These are phyloP conservation scores for Nanorana parkeri DNA, from an alignment of 2,113 vertebrate species.

Conservation along the genomic window DNA sequence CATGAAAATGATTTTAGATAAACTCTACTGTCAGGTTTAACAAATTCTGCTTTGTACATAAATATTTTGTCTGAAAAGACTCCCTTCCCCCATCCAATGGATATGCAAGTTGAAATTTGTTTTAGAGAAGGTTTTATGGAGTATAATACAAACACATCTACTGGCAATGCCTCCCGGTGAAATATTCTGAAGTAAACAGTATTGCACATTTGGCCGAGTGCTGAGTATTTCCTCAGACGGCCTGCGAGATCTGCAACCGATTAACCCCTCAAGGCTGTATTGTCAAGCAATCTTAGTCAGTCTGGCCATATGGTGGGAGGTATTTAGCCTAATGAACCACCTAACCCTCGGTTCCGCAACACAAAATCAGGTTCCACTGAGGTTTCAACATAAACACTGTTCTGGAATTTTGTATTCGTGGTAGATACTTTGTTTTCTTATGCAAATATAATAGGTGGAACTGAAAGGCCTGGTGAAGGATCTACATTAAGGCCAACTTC, in stretches of 20 bases:
- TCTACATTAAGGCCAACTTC: too few species aligned
- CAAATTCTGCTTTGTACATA: too few species aligned
- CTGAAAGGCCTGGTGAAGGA: too few species aligned
- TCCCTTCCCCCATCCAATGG: too few species aligned
- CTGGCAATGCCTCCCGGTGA: too few species aligned
- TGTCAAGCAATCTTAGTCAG: neutral
- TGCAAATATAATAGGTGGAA: neutral
- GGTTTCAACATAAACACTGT: neutral
- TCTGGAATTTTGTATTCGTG: neutral
- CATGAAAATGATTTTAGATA: too few species aligned
- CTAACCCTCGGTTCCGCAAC: neutral
- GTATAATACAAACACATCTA: too few species aligned
- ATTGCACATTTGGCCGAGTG: neutral
- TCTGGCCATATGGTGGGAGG: constrained; percentile 36
- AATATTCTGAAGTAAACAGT: neutral
- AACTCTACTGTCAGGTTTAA: too few species aligned
- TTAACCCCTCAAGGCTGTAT: constrained; percentile 27
- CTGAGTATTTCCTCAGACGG: constrained; percentile 6
- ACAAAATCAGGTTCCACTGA: neutral
- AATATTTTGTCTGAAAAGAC: too few species aligned
- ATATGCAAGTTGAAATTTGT: too few species aligned
- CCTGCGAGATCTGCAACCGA: constrained; percentile 36
- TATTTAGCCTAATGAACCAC: neutral
- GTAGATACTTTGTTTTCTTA: neutral
- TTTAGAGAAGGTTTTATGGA: too few species aligned